These are phyloP conservation scores for Dastarcus helophoroides DNA, from an alignment of 2,888 invertebrate species.

Conservation along the genomic window DNA sequence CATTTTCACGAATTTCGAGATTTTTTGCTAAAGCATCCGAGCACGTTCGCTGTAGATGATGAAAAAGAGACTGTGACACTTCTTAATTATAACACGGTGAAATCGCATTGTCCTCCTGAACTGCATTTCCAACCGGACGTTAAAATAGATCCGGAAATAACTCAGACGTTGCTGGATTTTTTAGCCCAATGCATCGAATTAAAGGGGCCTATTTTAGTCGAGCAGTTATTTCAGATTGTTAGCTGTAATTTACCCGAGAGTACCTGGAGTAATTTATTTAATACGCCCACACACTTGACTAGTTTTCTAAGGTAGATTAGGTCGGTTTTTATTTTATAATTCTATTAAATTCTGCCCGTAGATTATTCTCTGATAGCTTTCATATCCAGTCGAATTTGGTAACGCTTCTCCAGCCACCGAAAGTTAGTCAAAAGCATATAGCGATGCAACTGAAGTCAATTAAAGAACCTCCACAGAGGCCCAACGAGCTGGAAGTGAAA, in stretches of 20 bases:
- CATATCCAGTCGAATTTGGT: conserved; percentile 89
- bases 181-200: conserved; percentile 72
- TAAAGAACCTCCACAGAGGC: neutral
- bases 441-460: conserved; percentile 20
- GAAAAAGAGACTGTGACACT: conserved; percentile 69
- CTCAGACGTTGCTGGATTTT: conserved; percentile 72
- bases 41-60: conserved; percentile 75
- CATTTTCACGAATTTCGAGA: conserved; percentile 90
- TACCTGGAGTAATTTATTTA: conserved; percentile 74
- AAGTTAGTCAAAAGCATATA: conserved; percentile 44
- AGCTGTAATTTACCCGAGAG: conserved; percentile 43
- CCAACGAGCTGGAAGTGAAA: conserved; percentile 18
- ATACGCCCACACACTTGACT: conserved; percentile 78
- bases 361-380: conserved; percentile 89
- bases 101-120: conserved; percentile 51
- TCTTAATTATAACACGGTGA: conserved; percentile 38
- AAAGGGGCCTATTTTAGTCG: conserved; percentile 64
- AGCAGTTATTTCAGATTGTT: conserved; percentile 75
- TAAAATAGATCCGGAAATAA: conserved; percentile 70
- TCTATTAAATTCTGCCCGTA: too few relatives aligned
- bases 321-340: too few relatives aligned
- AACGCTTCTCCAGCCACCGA: conserved; percentile 66
- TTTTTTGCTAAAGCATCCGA: conserved; percentile 73
- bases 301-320: conserved; percentile 85
- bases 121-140: conserved; percentile 62